phyloP scores from a whole-genome alignment of 2,113 vertebrate species.

The Anhinga rufa region DNA sequence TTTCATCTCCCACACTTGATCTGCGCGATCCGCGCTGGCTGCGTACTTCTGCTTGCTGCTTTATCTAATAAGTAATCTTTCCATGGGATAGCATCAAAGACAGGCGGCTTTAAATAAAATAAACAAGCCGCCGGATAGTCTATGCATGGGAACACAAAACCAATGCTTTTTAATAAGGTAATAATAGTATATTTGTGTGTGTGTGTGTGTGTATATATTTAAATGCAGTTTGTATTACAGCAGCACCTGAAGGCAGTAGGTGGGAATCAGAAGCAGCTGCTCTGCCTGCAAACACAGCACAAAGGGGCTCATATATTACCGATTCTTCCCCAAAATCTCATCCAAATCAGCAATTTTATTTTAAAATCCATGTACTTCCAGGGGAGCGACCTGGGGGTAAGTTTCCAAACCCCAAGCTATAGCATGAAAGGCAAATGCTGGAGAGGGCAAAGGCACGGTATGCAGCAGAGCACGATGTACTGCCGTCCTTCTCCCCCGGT shows the following conservation, averaged over 20 bases:
- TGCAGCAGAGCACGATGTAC: no score
- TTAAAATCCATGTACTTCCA: neutral
- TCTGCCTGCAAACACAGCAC: neutral
- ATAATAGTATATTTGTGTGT: neutral
- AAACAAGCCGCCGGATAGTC: neutral
- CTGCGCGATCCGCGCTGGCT: neutral
- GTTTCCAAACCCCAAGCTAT: neutral
- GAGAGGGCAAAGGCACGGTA: neutral
- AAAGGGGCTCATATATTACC: neutral
- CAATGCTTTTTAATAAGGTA: neutral
- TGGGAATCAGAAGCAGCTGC: neutral
- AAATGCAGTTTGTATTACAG: neutral
- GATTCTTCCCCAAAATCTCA: neutral
- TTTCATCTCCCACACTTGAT: neutral
- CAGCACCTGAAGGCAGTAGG: neutral
- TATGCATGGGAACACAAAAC: slow-evolving; percentile 2
- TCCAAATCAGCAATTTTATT: neutral
- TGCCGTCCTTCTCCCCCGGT: neutral
- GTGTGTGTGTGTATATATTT: neutral
- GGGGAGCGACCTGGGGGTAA: neutral
- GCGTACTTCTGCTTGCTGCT: neutral
- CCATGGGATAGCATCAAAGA: neutral
- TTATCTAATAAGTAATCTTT: neutral
- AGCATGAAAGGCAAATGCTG: neutral
- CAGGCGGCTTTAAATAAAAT: neutral